Evolutionary conservation across 1,140 invertebrate species (phyloP), one percentile per base, ranked within the genome.

Genomic region (Papilio polyxenes): DNA sequence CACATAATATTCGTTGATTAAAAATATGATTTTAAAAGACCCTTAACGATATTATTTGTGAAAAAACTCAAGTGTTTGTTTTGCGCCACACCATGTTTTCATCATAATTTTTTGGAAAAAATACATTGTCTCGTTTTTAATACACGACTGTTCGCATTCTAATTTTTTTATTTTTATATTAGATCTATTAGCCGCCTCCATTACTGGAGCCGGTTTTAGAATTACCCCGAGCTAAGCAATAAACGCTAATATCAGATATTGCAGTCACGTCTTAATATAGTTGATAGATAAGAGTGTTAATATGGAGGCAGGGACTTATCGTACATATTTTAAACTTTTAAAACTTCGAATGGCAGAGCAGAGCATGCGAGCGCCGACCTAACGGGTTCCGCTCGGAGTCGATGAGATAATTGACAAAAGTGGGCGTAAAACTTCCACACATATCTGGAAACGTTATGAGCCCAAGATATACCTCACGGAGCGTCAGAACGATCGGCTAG

Each of bases 211-310:
- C 83, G 82, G 83, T 81, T 84, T 84, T 83, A 74, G 77, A 84
- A 62, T 82, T 82, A 79, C 77, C 77, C 82, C 23, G 83, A 82
- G 78, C 51, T 81, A 76, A 82, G 83, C 81, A 82, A 82, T 83
- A 84, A 82, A 82, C 76, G 56, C 81, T 80, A 82, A 37, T 65
- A 82, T 78, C 83, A 82, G 76, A 82, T 85, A 82, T 82, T 82
- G 76, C 82, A 81, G 75, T 83, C 82, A 84, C 78, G 77, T 84
- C 81, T 84, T 81, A 84, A 83, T 82, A 82, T 80, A 81, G 69
- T 81, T 72, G 79, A 81, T 44, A 87, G 87, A 85, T 87, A 85
- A 86, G 80, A 85, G 82, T 81, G 81, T 83, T 84, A 85, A 85
- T 81, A 82, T 44, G 37, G 77, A 79, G 77, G 77, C 77, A 59